phyloP scores from a whole-genome alignment of 2,888 invertebrate species.

The Mellilla xanthometata region DNA sequence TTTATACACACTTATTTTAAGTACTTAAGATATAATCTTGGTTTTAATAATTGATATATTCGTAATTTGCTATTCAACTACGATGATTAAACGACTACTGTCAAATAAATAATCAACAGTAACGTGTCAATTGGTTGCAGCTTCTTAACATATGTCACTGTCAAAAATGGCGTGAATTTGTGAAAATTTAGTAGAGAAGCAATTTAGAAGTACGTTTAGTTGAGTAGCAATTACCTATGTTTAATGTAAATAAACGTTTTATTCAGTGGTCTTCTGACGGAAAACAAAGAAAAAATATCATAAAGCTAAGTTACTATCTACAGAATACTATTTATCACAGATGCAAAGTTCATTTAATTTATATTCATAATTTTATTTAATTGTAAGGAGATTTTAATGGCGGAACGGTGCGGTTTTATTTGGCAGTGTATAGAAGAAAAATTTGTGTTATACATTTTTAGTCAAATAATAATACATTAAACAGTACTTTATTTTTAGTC shows the following conservation, averaged over 20 bases:
- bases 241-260: not conserved
- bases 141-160: too few species aligned
- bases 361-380: slow-evolving; percentile 5
- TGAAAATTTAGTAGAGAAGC: too few species aligned
- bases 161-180: too few species aligned
- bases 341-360: slow-evolving; percentile 20
- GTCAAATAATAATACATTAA: too few species aligned
- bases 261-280: slow-evolving; percentile 21
- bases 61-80: too few species aligned
- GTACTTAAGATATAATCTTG: not conserved
- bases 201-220: too few species aligned
- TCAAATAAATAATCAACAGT: too few species aligned
- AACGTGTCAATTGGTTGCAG: too few species aligned
- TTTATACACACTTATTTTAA: slow-evolving; percentile 1
- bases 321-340: slow-evolving; percentile 37
- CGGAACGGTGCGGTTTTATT: slow-evolving; percentile 11
- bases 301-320: slow-evolving; percentile 22
- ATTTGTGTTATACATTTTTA: slow-evolving; percentile 2
- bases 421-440: not conserved
- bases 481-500: too few species aligned
- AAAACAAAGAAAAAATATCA: slow-evolving; percentile 24
- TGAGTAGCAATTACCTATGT: not conserved
- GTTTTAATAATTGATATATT: slow-evolving; percentile 15
- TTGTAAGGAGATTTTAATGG: too few species aligned
- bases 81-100: too few species aligned